Evolutionary conservation across 2,888 invertebrate species (phyloP), one percentile per base, ranked within the genome.

Genomic region (Athalia cordata): DNA sequence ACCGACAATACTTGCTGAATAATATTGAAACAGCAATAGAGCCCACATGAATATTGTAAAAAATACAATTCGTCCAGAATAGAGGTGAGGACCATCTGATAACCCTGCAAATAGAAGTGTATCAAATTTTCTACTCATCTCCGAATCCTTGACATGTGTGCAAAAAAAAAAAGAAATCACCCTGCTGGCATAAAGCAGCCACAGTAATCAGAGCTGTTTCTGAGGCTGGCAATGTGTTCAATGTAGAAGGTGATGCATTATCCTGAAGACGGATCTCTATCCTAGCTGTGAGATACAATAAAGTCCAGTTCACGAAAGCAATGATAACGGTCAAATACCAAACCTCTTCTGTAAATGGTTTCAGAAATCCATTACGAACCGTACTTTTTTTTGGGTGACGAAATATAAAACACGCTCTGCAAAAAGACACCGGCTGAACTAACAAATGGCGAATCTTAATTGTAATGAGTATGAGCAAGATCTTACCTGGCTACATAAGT

Each of bases 1-100:
- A 0, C 95, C 94, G 0, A 95, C 94, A 68, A 95, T 93, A 68
- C 93, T 93, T 0, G 94, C 95, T 64, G 94, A 94, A 87, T 95
- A 95, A 87, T 94, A 95, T 85, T 94, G 94, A 86, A 93, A 94
- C 65, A 94, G 89, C 15, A 93, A 91, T 80, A 94, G 91, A 0
- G 93, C 91, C 86, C 93, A 94, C 1, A 94, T 75, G 66, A 93
- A 91, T 1, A 92, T 91, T 1, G 91, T 91, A 75, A 93, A 90
- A 3, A 92, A 89, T 45, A 93, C 89, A 64, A 93, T 88, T 79
- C 93, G 92, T 3, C 93, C 91, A 0, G 93, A 91, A n/a, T 90
- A 87, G 0, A 91, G 87, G 49, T 84, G 85, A 57, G 89, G 87
- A 43, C 86, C 84, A 29, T 91, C 83, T 0, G 87, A 81, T 81